Percentiles rank a stretch among this genome's conserved stretches.
These are phyloP conservation scores for Epinotia demarniana DNA, from an alignment of 2,888 invertebrate species.

Conservation along the genomic window DNA sequence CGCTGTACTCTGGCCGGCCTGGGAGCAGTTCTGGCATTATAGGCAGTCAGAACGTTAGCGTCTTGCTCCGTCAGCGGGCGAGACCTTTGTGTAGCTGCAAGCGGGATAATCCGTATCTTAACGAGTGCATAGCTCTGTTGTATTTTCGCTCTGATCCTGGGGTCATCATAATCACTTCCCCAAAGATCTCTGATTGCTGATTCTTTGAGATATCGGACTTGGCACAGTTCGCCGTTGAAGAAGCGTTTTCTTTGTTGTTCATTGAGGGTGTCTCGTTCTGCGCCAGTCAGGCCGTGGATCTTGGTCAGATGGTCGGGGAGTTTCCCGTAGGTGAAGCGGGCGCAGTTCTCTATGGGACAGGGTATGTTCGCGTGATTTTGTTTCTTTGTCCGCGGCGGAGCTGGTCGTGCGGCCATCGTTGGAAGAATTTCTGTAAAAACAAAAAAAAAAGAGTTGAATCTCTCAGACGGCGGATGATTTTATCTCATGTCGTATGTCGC, in stretches of 20 bases:
- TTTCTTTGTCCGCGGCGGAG: conserved; percentile 77
- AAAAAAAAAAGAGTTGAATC: conserved; percentile 7
- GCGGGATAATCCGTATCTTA: conserved; percentile 80
- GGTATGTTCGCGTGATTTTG: conserved; percentile 83
- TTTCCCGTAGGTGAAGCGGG: conserved; percentile 81
- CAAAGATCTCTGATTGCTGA: conserved; percentile 82
- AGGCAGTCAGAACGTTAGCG: conserved; percentile 80
- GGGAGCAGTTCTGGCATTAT: conserved; percentile 80
- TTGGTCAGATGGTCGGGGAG: conserved; percentile 82
- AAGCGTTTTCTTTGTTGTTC: conserved; percentile 81
- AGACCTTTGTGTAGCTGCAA: conserved; percentile 77
- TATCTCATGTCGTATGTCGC: no score
- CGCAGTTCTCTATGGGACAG: conserved; percentile 82
- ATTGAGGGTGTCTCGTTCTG: conserved; percentile 79
- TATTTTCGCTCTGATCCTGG: conserved; percentile 77
- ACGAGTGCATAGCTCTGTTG: conserved; percentile 81
- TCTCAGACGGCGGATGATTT: not conserved
- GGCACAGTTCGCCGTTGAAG: conserved; percentile 83
- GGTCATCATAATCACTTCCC: conserved; percentile 81
- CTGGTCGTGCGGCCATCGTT: conserved; percentile 67
- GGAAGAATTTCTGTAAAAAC: conserved; percentile 54
- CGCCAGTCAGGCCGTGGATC: conserved; percentile 79
- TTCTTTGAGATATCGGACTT: conserved; percentile 80
- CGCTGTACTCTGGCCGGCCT: conserved; percentile 71
- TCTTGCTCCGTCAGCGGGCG: conserved; percentile 81